phyloP scores from a whole-genome alignment of 2,113 vertebrate genomes.

The Neolamprologus longior region DNA sequence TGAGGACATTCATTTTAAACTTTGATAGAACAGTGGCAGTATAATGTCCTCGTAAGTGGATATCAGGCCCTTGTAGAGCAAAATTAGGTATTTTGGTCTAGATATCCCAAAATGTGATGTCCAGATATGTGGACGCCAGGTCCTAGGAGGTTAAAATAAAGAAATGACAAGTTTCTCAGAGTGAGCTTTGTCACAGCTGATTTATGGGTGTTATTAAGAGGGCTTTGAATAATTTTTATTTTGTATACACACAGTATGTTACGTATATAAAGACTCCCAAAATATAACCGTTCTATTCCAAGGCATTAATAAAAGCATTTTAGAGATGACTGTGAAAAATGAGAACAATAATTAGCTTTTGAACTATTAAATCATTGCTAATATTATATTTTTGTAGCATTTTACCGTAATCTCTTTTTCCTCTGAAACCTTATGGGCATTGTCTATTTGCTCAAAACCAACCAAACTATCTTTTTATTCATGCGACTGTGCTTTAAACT shows the following conservation, averaged over 20 bases:
- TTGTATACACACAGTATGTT: not conserved
- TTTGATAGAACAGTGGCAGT: not conserved
- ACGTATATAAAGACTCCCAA: not conserved
- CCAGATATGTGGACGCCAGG: not conserved
- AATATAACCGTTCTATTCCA: not conserved
- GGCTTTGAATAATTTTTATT: not conserved
- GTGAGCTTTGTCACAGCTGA: not conserved
- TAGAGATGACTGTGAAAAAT: not conserved
- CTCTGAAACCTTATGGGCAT: too few species aligned
- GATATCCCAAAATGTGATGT: not conserved
- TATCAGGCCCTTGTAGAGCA: not conserved
- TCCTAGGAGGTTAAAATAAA: not conserved
- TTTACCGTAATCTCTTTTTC: not conserved
- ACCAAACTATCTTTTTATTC: not conserved
- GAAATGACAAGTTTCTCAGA: not conserved
- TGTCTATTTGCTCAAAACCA: not conserved
- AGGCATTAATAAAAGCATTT: not conserved
- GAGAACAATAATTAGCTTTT: not conserved
- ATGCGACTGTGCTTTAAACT: not conserved
- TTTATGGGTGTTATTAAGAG: fast-evolving
- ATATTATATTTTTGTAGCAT: not conserved
- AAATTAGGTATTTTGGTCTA: not conserved
- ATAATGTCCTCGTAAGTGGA: not conserved
- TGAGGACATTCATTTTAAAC: not conserved
- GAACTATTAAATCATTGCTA: not conserved